Percentiles rank a stretch among this genome's conserved stretches.
phyloP scores from a whole-genome alignment of 2,113 vertebrate species.

The Oplegnathus fasciatus region DNA sequence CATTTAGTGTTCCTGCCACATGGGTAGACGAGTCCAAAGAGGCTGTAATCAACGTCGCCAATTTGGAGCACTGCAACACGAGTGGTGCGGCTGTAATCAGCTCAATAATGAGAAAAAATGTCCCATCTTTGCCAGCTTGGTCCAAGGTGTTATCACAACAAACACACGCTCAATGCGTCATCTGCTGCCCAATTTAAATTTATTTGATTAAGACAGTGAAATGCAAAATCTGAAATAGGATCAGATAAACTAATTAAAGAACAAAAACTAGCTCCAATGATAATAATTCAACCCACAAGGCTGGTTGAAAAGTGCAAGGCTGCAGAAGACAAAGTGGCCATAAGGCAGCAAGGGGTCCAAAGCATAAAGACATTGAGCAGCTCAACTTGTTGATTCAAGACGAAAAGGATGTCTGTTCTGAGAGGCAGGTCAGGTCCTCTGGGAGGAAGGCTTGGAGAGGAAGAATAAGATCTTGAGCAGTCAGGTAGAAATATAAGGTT shows the following conservation, averaged over 20 bases:
- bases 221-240: slow-evolving; percentile 17
- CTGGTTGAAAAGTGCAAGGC: neutral
- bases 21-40: slow-evolving; percentile 20
- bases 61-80: slow-evolving; percentile 21
- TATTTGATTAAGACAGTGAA: slow-evolving; percentile 26
- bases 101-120: slow-evolving; percentile 29
- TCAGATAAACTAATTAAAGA: slow-evolving; percentile 21
- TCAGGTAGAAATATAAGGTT: slow-evolving; percentile 3
- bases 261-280: slow-evolving; percentile 14
- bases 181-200: slow-evolving; percentile 28
- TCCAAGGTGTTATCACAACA: slow-evolving; percentile 40
- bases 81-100: slow-evolving; percentile 38
- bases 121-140: slow-evolving; percentile 14
- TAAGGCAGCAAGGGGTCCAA: no score
- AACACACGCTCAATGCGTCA: slow-evolving; percentile 21
- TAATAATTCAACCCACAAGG: neutral
- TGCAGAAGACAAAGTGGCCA: no score
- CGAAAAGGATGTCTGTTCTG: neutral
- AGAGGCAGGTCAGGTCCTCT: neutral
- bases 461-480: neutral
- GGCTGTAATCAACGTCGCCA: slow-evolving; percentile 31
- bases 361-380: neutral
- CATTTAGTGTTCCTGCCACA: slow-evolving; percentile 23
- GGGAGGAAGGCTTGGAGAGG: neutral
- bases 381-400: neutral